A percentile compares a stretch with the other conserved stretches of the same genome.
These are phyloP conservation scores for Meandrina meandrites DNA, from an alignment of 92 coral and sea anemone genomes.

Conservation along the genomic window DNA sequence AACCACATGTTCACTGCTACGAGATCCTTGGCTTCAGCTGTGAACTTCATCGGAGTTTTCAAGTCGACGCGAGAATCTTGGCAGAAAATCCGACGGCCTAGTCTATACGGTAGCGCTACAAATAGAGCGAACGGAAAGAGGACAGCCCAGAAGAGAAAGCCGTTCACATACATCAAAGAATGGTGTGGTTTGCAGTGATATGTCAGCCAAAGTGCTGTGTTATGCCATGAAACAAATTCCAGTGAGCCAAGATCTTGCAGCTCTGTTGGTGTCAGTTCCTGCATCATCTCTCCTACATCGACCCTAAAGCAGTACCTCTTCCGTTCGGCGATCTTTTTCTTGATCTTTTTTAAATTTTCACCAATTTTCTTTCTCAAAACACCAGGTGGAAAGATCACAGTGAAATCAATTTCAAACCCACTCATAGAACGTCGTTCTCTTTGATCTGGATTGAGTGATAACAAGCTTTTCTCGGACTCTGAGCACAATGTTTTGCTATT, in stretches of 20 bases:
- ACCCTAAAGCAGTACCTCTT: conserved; percentile 13
- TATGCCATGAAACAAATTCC: conserved; percentile 55
- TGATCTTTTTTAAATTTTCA: not conserved
- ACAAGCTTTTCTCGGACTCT: not conserved
- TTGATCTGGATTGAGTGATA: not conserved
- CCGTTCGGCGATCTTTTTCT: not conserved
- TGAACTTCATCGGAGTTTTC: conserved; percentile 19
- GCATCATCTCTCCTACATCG: conserved; percentile 19
- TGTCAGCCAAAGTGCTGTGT: conserved; percentile 50
- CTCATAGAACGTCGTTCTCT: conserved; percentile 7
- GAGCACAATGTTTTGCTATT: not conserved
- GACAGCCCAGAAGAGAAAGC: conserved; percentile 35
- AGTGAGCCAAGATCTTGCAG: not conserved
- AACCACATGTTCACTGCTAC: conserved; percentile 31
- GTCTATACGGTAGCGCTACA: conserved; percentile 42
- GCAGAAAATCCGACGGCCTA: conserved; percentile 21
- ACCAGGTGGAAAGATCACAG: conserved; percentile 23
- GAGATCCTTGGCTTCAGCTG: conserved; percentile 10
- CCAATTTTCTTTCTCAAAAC: not conserved
- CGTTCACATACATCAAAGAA: conserved; percentile 45
- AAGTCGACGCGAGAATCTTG: conserved; percentile 18
- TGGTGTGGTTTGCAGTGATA: conserved; percentile 48
- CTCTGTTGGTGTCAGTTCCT: conserved; percentile 12
- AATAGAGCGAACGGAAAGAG: conserved; percentile 43
- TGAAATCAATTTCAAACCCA: conserved; percentile 29